Percentiles rank a stretch among this genome's conserved stretches.
These are phyloP conservation scores for Acrocephalus kingi DNA, from an alignment of 2,113 vertebrate genomes.

Conservation along the genomic window DNA sequence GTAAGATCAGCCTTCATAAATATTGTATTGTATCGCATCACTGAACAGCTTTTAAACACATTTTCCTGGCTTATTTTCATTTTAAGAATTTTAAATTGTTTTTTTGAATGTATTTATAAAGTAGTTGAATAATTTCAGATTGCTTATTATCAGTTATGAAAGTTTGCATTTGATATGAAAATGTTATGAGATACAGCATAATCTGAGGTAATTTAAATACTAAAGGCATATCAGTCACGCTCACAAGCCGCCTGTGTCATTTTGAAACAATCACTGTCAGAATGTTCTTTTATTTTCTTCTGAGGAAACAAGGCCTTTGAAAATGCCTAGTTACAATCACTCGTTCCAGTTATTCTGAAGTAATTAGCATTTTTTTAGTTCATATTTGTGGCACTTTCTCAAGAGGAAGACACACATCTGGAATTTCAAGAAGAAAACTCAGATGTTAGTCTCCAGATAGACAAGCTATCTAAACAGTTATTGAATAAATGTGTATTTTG, in stretches of 20 bases:
- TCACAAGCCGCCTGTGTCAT: background rate
- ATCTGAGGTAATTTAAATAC: conserved; percentile 29
- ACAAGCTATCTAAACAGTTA: background rate
- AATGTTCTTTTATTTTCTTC: conserved; percentile 42
- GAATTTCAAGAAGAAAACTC: background rate
- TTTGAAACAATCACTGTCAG: conserved; percentile 33
- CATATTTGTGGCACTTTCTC: background rate
- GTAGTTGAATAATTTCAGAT: background rate
- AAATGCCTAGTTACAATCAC: conserved; percentile 7
- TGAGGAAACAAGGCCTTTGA: conserved; percentile 37
- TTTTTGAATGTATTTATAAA: background rate
- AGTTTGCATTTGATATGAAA: background rate
- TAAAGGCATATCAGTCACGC: conserved; percentile 17
- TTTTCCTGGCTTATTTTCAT: background rate
- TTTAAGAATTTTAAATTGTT: background rate
- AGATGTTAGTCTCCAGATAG: background rate
- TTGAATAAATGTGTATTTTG: background rate
- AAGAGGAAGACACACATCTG: background rate
- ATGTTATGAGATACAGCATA: background rate
- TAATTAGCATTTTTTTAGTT: conserved; percentile 15
- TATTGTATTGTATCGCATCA: background rate
- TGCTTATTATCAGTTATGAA: background rate
- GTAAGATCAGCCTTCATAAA: background rate
- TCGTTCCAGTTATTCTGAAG: background rate
- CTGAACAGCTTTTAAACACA: background rate